Base-by-base conservation (phyloP, 2,797 vertebrate genomes). In the Arrhamphus sclerolepis region DNA sequence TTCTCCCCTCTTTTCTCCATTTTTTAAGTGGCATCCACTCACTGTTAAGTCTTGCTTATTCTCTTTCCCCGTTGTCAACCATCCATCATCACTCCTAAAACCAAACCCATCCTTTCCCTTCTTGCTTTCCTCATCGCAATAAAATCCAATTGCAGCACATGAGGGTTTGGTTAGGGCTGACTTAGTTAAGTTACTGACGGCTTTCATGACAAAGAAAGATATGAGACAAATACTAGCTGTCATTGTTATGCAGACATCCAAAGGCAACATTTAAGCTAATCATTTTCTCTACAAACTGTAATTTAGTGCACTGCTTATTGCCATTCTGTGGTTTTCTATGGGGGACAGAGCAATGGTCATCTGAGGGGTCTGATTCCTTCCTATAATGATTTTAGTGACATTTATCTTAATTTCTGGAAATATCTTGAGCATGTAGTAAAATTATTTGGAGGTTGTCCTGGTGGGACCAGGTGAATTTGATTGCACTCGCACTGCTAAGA, bases 71-170 rank as follows among this genome's bases (percentile, higher is more conserved):
- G 19, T 31, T 49, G 42, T 21, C 52, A 28, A 54, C 24, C 17
- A 20, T 63, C 26, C 28, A 43, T 66, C 41, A 34, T 73, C 68
- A 54, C 39, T 46, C 49, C 42, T 24, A 53, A 21, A 29, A 44
- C 60, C 62, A 66, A 56, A 56, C 38, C 55, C 34, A 18, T 59
- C 22, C 44, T 22, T 42, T 52, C 24, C 29, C 26, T 18, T 57
- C 53, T 68, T 50, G 62, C 54, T 63, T 64, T 71, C 46, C 54
- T 77, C 65, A 17, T 24, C 63, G 59, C 53, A 62, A 78, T 85
- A 72, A 86, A 90, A 87, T 62, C 72, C 65, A 82, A 87, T 82
- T 84, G 73, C 72, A 71, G 69, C 39, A 63, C 31, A 48, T 2
- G 1, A 59, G 11, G 49, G 48, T 66, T 73, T 56, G 54, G 38